A percentile compares a stretch with the other conserved stretches of the same genome.
Conservation (phyloP, 2,113 vertebrate species). For the Actinemys pallida region DNA sequence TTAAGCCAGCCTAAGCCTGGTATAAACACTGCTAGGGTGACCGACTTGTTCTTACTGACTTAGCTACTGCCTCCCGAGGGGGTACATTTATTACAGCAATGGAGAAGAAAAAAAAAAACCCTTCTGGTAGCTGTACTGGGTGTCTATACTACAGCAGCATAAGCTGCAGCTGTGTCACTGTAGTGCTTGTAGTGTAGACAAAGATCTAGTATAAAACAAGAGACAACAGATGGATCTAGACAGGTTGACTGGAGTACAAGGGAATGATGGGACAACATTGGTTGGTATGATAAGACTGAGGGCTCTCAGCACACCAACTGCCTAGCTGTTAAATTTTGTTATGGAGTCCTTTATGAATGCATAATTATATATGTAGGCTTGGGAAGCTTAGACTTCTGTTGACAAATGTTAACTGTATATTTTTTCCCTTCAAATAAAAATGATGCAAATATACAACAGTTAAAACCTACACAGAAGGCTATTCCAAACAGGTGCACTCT, state of each 20-base stretch:
- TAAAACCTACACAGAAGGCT: constrained; percentile 46
- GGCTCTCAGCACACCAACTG: too few relatives aligned
- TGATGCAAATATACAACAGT: constrained; percentile 22
- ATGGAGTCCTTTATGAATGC: not conserved
- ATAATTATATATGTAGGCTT: constrained; percentile 5
- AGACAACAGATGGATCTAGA: too few relatives aligned
- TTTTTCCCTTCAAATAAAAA: not conserved
- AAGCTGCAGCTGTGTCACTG: too few relatives aligned
- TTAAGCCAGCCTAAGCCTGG: not conserved
- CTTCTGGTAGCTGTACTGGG: not conserved
- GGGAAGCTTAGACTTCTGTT: constrained; percentile 44
- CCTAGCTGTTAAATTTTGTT: not conserved
- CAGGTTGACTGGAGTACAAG: too few relatives aligned
- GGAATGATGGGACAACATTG: too few relatives aligned
- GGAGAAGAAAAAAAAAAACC: not conserved
- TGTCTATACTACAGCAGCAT: too few relatives aligned
- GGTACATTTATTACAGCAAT: not conserved
- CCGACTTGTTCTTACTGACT: not conserved
- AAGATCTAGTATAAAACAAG: too few relatives aligned
- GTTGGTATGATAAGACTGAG: too few relatives aligned
- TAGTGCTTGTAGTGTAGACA: too few relatives aligned
- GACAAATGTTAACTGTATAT: constrained; percentile 27
- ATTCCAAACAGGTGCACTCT: not conserved
- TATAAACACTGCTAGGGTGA: not conserved
- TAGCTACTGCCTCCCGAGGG: not conserved